phyloP scores from a whole-genome alignment of 2,888 invertebrate genomes.

The Pantelozetes paolii region DNA sequence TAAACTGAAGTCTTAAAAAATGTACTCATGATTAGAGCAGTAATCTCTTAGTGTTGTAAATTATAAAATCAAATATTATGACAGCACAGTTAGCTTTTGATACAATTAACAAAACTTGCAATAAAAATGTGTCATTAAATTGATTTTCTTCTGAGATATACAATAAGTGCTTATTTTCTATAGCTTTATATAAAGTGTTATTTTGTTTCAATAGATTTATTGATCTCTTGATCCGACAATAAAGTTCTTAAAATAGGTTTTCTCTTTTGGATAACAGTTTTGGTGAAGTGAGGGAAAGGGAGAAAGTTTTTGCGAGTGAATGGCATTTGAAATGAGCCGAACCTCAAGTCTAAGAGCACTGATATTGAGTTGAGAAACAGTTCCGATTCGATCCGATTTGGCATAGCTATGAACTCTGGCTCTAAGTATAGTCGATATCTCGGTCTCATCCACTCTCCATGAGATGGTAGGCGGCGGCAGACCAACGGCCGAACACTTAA shows the following conservation, averaged over 20 bases:
- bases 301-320: too few species aligned
- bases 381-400: slow-evolving; percentile 34
- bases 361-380: slow-evolving; percentile 42
- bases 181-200: slow-evolving; percentile 9
- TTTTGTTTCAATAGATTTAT: slow-evolving; percentile 30
- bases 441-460: slow-evolving; percentile 46
- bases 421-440: slow-evolving; percentile 35
- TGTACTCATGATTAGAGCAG: too few species aligned
- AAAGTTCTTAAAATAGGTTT: slow-evolving; percentile 25
- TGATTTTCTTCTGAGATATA: too few species aligned
- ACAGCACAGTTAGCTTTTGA: too few species aligned
- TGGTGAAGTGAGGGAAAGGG: background rate
- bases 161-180: background rate
- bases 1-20: too few species aligned
- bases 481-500: slow-evolving; percentile 46
- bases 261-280: background rate
- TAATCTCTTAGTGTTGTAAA: too few species aligned
- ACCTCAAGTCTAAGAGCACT: slow-evolving; percentile 41
- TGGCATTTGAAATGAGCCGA: slow-evolving; percentile 1
- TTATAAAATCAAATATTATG: too few species aligned
- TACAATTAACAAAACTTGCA: too few species aligned
- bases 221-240: slow-evolving; percentile 3
- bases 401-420: slow-evolving; percentile 39
- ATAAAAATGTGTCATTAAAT: too few species aligned
- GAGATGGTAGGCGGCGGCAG: slow-evolving; percentile 45